Base-by-base conservation (phyloP, 2,797 vertebrate species). In the Hypotaenidia okinawae region DNA sequence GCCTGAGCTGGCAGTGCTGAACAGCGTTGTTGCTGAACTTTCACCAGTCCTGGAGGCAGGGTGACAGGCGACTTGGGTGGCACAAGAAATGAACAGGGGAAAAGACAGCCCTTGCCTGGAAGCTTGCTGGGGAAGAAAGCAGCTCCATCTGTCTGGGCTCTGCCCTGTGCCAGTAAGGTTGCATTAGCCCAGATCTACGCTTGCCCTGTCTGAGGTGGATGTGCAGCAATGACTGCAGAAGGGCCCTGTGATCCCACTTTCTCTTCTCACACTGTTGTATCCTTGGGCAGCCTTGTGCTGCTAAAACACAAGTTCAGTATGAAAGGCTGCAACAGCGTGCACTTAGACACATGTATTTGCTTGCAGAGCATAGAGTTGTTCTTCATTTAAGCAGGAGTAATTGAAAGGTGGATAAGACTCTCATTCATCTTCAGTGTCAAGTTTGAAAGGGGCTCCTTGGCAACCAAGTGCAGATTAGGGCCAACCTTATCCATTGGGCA, bases 191-290 rank as follows among this genome's bases (percentile, higher is more conserved):
- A 6, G 49, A n/a, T 68, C 43, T 10, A 7, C 12, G 0, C 21
- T 47, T 55, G 5, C 67, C 23, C 55, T 3, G 0, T 43, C 66
- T 68, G 80, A 25, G 52, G 16, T 0, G 4, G 41, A 4, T 63
- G 61, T 3, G 0, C 3, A 2, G 11, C 7, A 4, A 5, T 10
- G 19, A 5, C 49, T 45, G 73, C 3, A 1, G 64, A 35, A 78
- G 33, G 58, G 45, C 33, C 21, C 16, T 6, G 19, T 14, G 22
- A 67, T 70, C 73, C 58, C 55, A 1, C 21, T 77, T 91, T 37
- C 17, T 52, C 30, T 63, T 74, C 80, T 69, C 2, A 1, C 4
- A 4, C 35, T 21, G 2, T 59, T 24, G 1, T 35, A 32, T 41
- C 90, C 79, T 75, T 0, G 0, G 66, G 62, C 83, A 89, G 70